Conservation (phyloP, 2,113 vertebrate species). For the Lycaon pictus region DNA sequence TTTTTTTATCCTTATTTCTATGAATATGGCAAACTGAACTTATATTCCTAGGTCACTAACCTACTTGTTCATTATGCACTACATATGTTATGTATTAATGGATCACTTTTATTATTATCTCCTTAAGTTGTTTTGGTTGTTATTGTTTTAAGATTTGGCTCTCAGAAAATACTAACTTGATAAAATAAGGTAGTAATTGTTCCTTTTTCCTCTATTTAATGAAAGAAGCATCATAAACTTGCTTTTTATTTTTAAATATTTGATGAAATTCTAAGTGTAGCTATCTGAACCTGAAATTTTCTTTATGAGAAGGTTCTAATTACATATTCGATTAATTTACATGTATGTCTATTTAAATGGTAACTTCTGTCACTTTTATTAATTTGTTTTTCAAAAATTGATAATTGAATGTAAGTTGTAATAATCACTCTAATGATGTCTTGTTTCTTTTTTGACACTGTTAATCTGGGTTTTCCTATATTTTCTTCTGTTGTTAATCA, state of each 20-base stretch:
- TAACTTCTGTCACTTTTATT: not conserved
- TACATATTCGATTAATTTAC: not conserved
- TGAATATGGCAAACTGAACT: not conserved
- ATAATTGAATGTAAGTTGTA: not conserved
- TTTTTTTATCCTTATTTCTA: not conserved
- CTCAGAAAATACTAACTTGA: not conserved
- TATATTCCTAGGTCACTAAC: not conserved
- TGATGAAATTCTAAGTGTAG: not conserved
- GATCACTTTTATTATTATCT: not conserved
- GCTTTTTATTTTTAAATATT: not conserved
- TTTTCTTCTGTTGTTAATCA: not conserved
- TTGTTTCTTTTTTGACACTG: not conserved
- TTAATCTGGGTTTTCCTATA: not conserved
- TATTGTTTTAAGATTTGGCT: not conserved
- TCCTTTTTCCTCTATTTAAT: not conserved
- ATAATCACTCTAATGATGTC: not conserved
- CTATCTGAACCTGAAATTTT: not conserved
- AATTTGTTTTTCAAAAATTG: not conserved
- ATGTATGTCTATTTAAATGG: not conserved
- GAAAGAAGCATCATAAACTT: not conserved
- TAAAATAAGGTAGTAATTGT: not conserved
- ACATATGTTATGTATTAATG: not conserved
- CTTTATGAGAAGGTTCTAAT: not conserved
- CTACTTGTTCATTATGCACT: not conserved
- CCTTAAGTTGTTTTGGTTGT: not conserved